Conservation (phyloP, 2,797 vertebrate species). For the Trematomus bernacchii region DNA sequence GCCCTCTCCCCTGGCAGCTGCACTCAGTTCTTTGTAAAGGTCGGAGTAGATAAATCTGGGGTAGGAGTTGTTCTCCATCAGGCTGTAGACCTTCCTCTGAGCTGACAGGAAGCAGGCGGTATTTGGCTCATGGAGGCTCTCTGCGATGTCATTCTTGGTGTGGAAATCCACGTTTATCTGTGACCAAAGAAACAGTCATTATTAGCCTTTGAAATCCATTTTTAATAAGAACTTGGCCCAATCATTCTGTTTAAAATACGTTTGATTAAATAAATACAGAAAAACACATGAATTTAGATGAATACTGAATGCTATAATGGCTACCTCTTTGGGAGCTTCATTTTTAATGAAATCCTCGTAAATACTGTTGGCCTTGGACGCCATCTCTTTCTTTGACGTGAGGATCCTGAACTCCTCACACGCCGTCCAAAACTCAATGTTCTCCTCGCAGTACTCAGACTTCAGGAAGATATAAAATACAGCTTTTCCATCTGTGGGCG, state of each 20-base stretch:
- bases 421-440: constrained; percentile 96
- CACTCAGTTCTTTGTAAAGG: constrained; percentile 89
- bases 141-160: constrained; percentile 87
- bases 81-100: constrained; percentile 89
- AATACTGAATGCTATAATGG: neutral
- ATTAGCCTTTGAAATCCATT: constrained; percentile 20
- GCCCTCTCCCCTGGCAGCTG: constrained; percentile 64
- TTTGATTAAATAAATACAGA: neutral
- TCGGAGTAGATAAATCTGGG: constrained; percentile 91
- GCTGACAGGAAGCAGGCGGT: constrained; percentile 86
- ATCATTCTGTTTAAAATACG: neutral
- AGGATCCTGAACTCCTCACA: constrained; percentile 92
- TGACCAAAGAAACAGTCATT: constrained; percentile 25
- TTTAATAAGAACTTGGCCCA: neutral
- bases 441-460: constrained; percentile 96
- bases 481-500: constrained; percentile 89
- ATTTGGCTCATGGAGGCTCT: constrained; percentile 85
- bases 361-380: constrained; percentile 89
- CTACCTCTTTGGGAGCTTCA: constrained; percentile 95
- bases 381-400: constrained; percentile 85
- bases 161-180: constrained; percentile 95
- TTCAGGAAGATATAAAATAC: constrained; percentile 92
- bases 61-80: constrained; percentile 96
- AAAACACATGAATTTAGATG: neutral
- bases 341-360: constrained; percentile 92